Conservation (phyloP, 2,113 vertebrate species). For the Dissostichus mawsoni region DNA sequence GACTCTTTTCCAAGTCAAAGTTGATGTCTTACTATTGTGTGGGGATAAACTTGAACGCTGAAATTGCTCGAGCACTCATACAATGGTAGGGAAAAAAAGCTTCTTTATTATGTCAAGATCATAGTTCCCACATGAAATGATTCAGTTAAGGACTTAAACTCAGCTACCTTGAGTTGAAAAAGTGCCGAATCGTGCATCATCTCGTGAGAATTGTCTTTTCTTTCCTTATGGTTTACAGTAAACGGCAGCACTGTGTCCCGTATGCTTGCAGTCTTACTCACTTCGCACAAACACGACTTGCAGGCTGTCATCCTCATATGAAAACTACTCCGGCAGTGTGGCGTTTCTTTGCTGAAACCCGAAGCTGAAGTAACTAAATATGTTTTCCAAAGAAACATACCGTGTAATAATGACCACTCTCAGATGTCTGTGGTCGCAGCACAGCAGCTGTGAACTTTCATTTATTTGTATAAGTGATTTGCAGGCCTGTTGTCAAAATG, state of each 20-base stretch:
- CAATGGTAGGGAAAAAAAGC: not conserved
- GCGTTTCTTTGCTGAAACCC: conserved; percentile 5
- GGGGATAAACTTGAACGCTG: conserved; percentile 55
- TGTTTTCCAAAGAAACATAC: conserved; percentile 64
- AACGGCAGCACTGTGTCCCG: conserved; percentile 6
- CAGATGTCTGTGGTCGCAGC: conserved; percentile 24
- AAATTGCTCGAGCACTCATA: not conserved
- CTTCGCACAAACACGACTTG: conserved; percentile 17
- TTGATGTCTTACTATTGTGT: conserved; percentile 39
- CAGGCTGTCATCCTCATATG: not conserved
- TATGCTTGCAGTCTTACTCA: conserved; percentile 12
- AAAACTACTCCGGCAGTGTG: conserved; percentile 2
- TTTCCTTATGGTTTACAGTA: not conserved
- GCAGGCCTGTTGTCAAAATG: conserved; percentile 46
- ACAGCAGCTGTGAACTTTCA: conserved; percentile 58
- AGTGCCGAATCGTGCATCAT: not conserved
- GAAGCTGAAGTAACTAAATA: conserved; percentile 49
- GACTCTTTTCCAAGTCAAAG: conserved; percentile 10
- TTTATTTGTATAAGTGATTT: conserved; percentile 71
- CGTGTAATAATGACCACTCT: conserved; percentile 49
- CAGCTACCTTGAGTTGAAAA: not conserved
- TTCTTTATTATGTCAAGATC: not conserved
- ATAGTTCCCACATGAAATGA: conserved; percentile 7
- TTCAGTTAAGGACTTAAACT: not conserved
- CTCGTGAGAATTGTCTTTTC: not conserved